These are phyloP conservation scores for Clarias gariepinus DNA, from an alignment of 2,113 vertebrate species.

Conservation along the genomic window DNA sequence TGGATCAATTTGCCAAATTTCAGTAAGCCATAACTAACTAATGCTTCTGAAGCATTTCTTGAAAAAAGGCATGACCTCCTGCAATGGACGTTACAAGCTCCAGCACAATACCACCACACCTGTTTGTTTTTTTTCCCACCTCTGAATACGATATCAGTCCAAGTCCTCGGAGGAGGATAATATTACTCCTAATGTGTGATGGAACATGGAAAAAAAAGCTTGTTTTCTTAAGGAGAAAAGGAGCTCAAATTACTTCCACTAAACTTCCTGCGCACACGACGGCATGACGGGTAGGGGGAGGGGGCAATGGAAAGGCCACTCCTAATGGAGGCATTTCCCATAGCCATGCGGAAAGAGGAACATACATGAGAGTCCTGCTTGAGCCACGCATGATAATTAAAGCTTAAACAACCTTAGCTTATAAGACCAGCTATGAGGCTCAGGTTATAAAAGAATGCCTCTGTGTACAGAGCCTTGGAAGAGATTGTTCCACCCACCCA, in stretches of 20 bases:
- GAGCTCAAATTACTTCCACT: conserved; percentile 46
- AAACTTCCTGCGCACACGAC: conserved; percentile 28
- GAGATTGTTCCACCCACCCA: conserved; percentile 14
- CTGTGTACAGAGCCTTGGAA: neutral
- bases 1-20: too few species aligned
- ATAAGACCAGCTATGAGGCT: neutral
- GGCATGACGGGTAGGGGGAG: neutral
- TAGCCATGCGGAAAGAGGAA: conserved; percentile 59
- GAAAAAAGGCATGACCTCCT: neutral
- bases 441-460: neutral
- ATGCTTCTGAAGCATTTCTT: neutral
- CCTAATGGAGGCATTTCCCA: conserved; percentile 60
- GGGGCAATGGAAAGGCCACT: conserved; percentile 45
- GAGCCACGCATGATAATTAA: conserved; percentile 53
- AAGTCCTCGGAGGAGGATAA: conserved; percentile 3
- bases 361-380: conserved; percentile 54
- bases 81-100: neutral
- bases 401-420: neutral
- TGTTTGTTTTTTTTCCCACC: neutral
- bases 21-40: neutral
- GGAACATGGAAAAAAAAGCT: neutral
- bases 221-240: conserved; percentile 26
- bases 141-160: neutral
- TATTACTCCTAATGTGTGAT: conserved; percentile 12
- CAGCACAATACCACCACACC: neutral